Evolutionary conservation across 2,797 vertebrate species (phyloP).

Genomic region (Malurus leucopterus): DNA sequence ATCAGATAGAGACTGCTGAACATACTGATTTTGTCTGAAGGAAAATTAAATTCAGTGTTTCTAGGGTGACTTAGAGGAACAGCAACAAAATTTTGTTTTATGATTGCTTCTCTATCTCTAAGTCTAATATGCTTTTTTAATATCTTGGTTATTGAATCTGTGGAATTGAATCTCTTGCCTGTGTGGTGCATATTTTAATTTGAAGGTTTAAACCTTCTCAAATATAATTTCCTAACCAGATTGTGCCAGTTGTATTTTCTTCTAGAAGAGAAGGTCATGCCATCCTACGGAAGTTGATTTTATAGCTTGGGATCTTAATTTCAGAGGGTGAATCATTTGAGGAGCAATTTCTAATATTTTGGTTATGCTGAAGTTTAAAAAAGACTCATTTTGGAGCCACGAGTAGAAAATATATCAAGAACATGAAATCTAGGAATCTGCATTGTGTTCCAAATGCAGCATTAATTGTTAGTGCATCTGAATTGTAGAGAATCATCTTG

Average conservation of each 20-base stretch:
- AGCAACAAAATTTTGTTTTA: background rate
- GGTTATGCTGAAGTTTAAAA: background rate
- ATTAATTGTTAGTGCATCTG: background rate
- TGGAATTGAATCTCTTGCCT: background rate
- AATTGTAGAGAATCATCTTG: background rate
- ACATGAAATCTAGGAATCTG: background rate
- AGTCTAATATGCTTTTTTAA: background rate
- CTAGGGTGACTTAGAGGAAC: background rate
- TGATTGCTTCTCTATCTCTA: background rate
- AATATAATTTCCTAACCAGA: background rate
- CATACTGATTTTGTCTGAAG: background rate
- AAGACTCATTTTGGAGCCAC: background rate
- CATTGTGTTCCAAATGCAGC: background rate
- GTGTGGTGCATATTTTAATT: background rate
- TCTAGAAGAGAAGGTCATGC: background rate
- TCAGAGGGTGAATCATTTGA: background rate
- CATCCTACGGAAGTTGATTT: background rate
- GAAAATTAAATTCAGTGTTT: conserved; percentile 11
- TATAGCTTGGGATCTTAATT: background rate
- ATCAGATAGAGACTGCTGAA: background rate
- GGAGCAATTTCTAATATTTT: background rate
- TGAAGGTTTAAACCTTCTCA: conserved; percentile 8
- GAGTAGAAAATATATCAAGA: background rate
- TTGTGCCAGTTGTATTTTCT: background rate
- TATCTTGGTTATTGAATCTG: conserved; percentile 2